Base-by-base conservation (phyloP, 2,888 invertebrate genomes). In the Rhorus exstirpatorius region DNA sequence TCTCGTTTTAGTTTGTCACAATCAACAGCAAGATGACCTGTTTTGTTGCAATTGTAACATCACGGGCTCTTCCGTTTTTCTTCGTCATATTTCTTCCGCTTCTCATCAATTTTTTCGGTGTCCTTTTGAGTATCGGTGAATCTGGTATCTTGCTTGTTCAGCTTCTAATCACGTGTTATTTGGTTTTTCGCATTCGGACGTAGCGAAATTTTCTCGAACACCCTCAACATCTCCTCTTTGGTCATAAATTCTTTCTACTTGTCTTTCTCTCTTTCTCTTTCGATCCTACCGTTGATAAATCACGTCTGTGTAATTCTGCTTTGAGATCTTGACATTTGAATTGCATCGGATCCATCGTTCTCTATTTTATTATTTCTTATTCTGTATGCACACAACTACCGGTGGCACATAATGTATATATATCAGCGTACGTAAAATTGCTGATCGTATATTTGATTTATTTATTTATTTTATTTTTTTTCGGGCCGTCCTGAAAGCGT, bases 161-260 rank as follows among this genome's bases (percentile, higher is more conserved):
- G 12, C 4, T 35, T 3, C n/a, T 24, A 53, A 4, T 75, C 75
- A n/a, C 65, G 65, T 26, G 41, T 75, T 14, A 10, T 4, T n/a
- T 65, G 17, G 12, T 14, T 19, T 75, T 17, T 75, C 26, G 12
- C 38, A 21, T 53, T 53, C 14, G 75, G 63, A 17, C 44, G 53
- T 26, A 75, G 65, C 44, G 44, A 65, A n/a, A 75, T 19, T 41
- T 80, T 78, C 19, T 68, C 74, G 24, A 80, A 83, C n/a, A 72
- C 77, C 63, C 60, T 46, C 6, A 83, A n/a, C 63, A 79, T 55
- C 10, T 71, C 65, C 10, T 58, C 67, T 7, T 60, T 60, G 1
- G 46, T 21, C 17, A 14, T n/a, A 53, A 83, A 80, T 21, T 77
- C 58, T 10, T 77, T 55, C 63, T 83, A 78, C 10, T 55, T 81